Base-by-base conservation (phyloP, 1,140 invertebrate genomes). In the Laupala kohalensis region DNA sequence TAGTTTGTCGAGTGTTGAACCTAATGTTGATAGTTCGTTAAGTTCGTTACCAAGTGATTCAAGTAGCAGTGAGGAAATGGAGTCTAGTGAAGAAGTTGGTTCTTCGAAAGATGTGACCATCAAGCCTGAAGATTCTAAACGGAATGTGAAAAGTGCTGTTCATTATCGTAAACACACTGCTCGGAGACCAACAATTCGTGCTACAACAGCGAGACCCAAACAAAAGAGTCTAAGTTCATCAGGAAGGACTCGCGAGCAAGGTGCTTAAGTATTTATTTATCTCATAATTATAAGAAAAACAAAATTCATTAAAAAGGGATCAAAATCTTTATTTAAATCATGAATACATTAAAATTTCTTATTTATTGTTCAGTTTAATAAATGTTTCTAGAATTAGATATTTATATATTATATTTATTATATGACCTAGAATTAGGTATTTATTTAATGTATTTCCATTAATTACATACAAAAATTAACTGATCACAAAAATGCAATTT, bases 211-310 rank as follows among this genome's bases (percentile, higher is more conserved):
- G 82, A 72, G 82, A 74, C 74, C 84, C 37, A 78, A 79, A 25
- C 78, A 80, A 71, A 76, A 76, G 74, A 75, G 78, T 76, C 76
- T 81, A 4, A 79, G 80, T 28, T 69, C 76, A 77, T 64, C 78
- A 76, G 73, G 75, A 73, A 89, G 88, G 78, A 88, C 90, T 76
- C 84, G 88, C 75, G 89, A 92, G 79, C 90, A 92, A 86, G 89
- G 88, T 86, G 26, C 9, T 19, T 67, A 27, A 2, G 19, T 19
- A 53, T 13, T 37, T 37, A 6, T 37, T 37, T 37, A 37, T 37
- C n/a, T n/a, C n/a, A n/a, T n/a, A n/a, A n/a, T n/a, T n/a, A n/a
- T n/a, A n/a, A n/a, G n/a, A n/a, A n/a, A n/a, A n/a, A n/a, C n/a
- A n/a, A n/a, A n/a, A n/a, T n/a, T n/a, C n/a, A n/a, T n/a, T n/a